Percentiles rank a stretch among this genome's conserved stretches.
phyloP scores from a whole-genome alignment of 2,113 vertebrate genomes.

The Colinus virginianus region DNA sequence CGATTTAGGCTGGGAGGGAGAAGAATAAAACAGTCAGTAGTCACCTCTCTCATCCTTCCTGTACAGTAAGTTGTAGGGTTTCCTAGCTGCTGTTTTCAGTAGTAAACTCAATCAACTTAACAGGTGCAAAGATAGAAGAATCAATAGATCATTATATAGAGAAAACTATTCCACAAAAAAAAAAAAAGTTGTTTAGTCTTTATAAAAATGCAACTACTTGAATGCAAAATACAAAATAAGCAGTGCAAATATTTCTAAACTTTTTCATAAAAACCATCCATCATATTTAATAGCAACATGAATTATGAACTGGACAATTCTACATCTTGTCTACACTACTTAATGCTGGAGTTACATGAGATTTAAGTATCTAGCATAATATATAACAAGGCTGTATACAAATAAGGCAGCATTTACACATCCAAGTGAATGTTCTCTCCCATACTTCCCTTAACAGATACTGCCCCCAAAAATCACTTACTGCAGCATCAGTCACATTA shows the following conservation, averaged over 20 bases:
- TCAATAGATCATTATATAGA: background rate
- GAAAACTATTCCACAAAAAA: background rate
- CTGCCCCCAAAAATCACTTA: background rate
- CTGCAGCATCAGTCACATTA: background rate
- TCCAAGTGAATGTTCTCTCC: background rate
- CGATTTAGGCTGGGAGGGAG: background rate
- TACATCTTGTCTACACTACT: background rate
- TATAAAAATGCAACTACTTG: background rate
- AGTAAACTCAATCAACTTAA: background rate
- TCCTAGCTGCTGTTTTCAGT: background rate
- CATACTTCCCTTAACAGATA: background rate
- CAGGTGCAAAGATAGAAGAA: background rate
- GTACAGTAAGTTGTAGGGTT: slow-evolving; percentile 3
- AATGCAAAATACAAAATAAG: background rate
- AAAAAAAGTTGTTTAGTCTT: background rate
- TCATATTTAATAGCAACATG: background rate
- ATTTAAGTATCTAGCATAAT: background rate
- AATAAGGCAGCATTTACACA: background rate
- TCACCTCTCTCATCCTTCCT: slow-evolving; percentile 9
- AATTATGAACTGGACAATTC: background rate
- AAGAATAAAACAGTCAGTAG: slow-evolving; percentile 4
- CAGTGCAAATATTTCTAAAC: background rate
- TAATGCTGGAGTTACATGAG: background rate
- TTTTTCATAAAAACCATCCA: background rate
- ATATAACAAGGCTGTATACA: background rate